These are phyloP conservation scores for Lepus europaeus DNA, from an alignment of 2,113 vertebrate species.

Conservation along the genomic window DNA sequence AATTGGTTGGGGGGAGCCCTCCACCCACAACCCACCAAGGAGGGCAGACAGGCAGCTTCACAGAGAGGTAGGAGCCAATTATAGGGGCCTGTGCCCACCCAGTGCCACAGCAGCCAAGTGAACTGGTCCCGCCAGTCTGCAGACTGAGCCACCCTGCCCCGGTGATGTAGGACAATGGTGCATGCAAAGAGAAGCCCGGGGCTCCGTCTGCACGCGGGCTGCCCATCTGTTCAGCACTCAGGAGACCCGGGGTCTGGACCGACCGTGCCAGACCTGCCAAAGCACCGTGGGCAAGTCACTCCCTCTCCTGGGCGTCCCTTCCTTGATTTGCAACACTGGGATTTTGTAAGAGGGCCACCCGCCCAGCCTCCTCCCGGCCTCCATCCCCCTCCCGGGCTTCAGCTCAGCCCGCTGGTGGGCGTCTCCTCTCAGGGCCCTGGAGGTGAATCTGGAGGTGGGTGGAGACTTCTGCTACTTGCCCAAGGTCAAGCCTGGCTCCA, in stretches of 20 bases:
- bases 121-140: fast-evolving
- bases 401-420: too few species aligned
- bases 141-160: not conserved
- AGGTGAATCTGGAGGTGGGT: not conserved
- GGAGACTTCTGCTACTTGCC: not conserved
- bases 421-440: not conserved
- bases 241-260: not conserved
- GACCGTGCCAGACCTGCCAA: not conserved
- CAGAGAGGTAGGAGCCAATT: constrained; percentile 53
- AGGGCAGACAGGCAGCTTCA: constrained; percentile 39
- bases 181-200: not conserved
- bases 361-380: fast-evolving
- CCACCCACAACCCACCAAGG: not conserved
- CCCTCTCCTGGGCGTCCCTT: not conserved
- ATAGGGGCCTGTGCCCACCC: not conserved
- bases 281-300: not conserved
- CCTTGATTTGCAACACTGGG: not conserved
- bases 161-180: not conserved
- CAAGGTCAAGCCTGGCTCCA: not conserved
- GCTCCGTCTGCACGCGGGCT: fast-evolving
- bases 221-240: not conserved
- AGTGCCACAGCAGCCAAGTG: not conserved
- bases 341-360: not conserved
- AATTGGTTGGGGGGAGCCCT: constrained; percentile 70
- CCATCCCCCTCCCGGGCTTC: too few species aligned